Evolutionary conservation across 2,888 invertebrate species (phyloP), one percentile per base, ranked within the genome.

Genomic region (Morpho achilles): DNA sequence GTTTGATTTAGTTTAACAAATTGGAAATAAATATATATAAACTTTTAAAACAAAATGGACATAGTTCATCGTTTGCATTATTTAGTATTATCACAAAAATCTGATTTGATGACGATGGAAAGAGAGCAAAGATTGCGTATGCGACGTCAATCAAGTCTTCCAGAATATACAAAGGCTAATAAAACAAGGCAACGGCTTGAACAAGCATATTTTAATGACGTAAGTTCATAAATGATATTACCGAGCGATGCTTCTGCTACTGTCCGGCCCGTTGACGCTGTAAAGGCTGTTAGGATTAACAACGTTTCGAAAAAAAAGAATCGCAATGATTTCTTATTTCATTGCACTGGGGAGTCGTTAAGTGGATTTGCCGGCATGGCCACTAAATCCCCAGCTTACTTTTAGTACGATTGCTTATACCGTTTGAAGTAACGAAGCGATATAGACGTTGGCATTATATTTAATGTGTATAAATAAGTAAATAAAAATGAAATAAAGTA

Each of bases 31-130:
- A 32, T 32, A 32, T 23, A 7, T 9, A 50, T 16, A 46, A 40
- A 2, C 8, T 46, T 47, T 46, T 22, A 45, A 16, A 41, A 54
- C 54, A 69, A 57, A 56, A 91, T 91, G 91, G 91, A 91, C 79
- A 76, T 91, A 66, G 88, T 91, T 61, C 91, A 91, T 71, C 81
- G 88, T 45, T 71, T 91, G 65, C 91, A 91, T 69, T 91, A 91
- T 69, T 75, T 91, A 64, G 90, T 91, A 69, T 70, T 91, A 45
- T 84, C 91, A 2, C 91, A 91, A 73, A 91, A 91, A 68, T 89
- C 89, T 23, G 91, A 91, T 71, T 73, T 91, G 61, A 83, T 91
- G 88, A 90, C 88, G 1, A 87, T 91, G 85, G 91, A 91, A 51
- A 74, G 90, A 56, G 91, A 90, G 67, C 88, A 91, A 68, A 77